Base-by-base conservation (phyloP, 2,113 vertebrate species). In the Cinclus mexicanus region DNA sequence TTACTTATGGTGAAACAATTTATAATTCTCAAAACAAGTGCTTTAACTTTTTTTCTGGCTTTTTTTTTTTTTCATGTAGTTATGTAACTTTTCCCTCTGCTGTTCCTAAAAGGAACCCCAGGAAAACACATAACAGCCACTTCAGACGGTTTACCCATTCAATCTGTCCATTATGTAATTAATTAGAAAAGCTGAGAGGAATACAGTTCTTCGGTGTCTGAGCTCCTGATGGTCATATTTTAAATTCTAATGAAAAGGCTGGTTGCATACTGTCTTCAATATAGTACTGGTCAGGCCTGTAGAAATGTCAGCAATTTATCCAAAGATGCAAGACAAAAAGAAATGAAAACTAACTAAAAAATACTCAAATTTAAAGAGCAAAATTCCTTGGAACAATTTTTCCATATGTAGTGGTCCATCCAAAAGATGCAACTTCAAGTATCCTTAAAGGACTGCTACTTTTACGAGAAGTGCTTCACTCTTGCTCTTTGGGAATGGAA, bases 91-190 rank as follows among this genome's bases (percentile, higher is more conserved):
- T 65, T 72, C 41, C 53, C 53, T 70, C 42, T 77, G 59, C 26
- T 6, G 2, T 67, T 92, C 80, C 50, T 71, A 35, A 91, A 90
- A 90, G 83, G 83, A 90, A 64, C 47, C 64, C 79, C 31, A 87
- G 64, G 69, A 95, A 93, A 90, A 68, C 26, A 76, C 9, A 1
- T 37, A 93, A 60, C 31, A 74, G 63, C 31, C 70, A 83, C n/a
- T 79, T 80, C 63, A 89, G 76, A 78, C 82, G 88, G 63, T 94
- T 94, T 94, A 83, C 44, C 60, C 67, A 59, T 86, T 94, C 91
- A 95, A 84, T 93, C 88, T 97, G 89, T 67, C 83, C 70, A 67
- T 92, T 94, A 89, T 37, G 52, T 82, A 93, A 83, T 93, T 93
- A 91, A 89, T 83, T 71, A 82, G 61, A 91, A 92, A 93, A 95